phyloP scores from a whole-genome alignment of 2,888 invertebrate genomes.

The Andrena marginata region DNA sequence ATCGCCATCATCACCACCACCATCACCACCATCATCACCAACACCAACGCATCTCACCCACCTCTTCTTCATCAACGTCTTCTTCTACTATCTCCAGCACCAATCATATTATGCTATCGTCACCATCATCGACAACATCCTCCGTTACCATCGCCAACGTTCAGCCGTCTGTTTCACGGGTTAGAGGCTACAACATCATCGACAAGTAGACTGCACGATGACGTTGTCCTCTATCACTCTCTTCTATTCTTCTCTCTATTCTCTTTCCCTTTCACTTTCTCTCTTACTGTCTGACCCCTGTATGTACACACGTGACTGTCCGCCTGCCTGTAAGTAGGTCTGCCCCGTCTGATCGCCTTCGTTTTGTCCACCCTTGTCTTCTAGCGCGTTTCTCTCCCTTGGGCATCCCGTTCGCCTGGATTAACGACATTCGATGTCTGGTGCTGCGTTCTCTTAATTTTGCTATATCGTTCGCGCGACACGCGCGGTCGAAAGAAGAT shows the following conservation, averaged over 20 bases:
- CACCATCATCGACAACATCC: conserved; percentile 77
- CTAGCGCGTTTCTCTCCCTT: conserved; percentile 15
- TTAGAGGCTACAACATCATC: conserved; percentile 78
- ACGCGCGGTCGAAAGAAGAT: not conserved
- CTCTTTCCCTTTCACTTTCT: conserved; percentile 17
- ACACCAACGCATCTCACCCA: conserved; percentile 74
- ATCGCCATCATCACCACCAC: conserved; percentile 52
- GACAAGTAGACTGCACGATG: conserved; percentile 76
- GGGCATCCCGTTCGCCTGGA: not conserved
- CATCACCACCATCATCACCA: conserved; percentile 67
- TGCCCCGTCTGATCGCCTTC: conserved; percentile 5
- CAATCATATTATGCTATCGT: conserved; percentile 82
- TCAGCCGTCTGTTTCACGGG: conserved; percentile 78
- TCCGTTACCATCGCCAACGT: conserved; percentile 70
- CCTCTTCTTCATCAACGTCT: conserved; percentile 82
- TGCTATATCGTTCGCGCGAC: not conserved
- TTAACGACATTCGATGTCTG: not conserved
- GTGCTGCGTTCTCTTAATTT: not conserved
- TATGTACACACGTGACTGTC: not conserved
- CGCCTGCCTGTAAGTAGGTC: conserved; percentile 9
- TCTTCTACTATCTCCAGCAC: conserved; percentile 83
- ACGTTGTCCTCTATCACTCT: conserved; percentile 56
- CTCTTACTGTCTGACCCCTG: conserved; percentile 5
- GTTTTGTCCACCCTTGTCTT: conserved; percentile 1
- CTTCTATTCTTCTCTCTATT: conserved; percentile 5